Base-by-base conservation (phyloP, 64 coral and sea anemone species). In the Montipora cactus region DNA sequence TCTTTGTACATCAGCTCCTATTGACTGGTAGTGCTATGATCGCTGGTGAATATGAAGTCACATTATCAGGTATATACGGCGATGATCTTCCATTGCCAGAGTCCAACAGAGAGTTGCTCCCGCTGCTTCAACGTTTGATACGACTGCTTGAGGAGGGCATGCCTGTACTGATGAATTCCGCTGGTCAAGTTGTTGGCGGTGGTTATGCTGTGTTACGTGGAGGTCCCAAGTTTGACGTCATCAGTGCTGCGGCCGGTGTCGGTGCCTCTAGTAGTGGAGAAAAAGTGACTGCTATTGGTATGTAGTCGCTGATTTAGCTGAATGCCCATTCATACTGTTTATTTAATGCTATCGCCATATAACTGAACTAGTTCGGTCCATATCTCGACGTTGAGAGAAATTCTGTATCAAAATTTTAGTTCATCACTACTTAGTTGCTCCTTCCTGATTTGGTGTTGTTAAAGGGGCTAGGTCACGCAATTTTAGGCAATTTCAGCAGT, bases 101-200 rank as follows among this genome's bases (percentile, higher is more conserved):
- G 74, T 84, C 92, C 44, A 99, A 96, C 84, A 78, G 95, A 44
- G 97, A 99, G 49, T 59, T 99, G 25, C 67, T 99, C 19, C 97
- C 97, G 77, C 92, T 99, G n/a, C 88, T 99, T 23, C 95, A 99
- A 64, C 95, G 94, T 19, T 89, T 99, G 45, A 99, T 99, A n/a
- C 87, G 90, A 14, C 77, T 99, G 11, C 89, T 99, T 4, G 88
- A 99, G 49, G 97, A 99, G 59, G 88, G 95, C 49, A 90, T 89
- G n/a, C 93, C 92, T 46, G 93, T 88, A 14, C 48, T 94, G 88
- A 77, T 93, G 74, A 94, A 93, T 9, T 88, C 92, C 87, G 95
- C 95, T 81, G 92, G 87, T 9, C 95, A 94, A 79, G 83, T 95
- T 74, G 94, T 95, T 47, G 90, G 89, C 2, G 94, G 94, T 20